Base-by-base conservation (phyloP, 2,888 invertebrate species). In the Psylliodes chrysocephalus region DNA sequence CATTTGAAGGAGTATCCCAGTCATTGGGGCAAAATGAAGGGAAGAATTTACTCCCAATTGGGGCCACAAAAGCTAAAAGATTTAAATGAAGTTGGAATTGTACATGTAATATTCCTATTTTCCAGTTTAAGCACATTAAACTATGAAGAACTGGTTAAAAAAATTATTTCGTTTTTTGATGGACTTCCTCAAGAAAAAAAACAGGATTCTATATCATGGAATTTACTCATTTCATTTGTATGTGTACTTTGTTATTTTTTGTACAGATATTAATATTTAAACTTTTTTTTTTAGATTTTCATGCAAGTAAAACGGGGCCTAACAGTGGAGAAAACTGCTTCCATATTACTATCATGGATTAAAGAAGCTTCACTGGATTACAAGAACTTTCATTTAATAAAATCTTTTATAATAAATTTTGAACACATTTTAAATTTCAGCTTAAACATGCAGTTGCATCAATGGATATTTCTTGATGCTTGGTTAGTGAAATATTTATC, bases 21-120 rank as follows among this genome's bases (percentile, higher is more conserved):
- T 35, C 81, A 82, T 57, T 82, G 82, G 82, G 74, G 73, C 1
- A 81, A 81, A 71, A 74, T 82, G 33, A 79, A 80, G 63, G 82
- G 82, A 1, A 64, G 82, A 53, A 80, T 82, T 66, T 82, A 80
- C 70, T 81, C 81, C 1, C 80, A 80, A 64, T 70, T 82, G n/a
- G 78, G 80, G 2, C 76, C 78, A 5, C 77, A 78, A 42, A 82
- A 81, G 72, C 67, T 81, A 17, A 78, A 75, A 12, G 78, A 78
- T 62, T 74, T 82, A 22, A 76, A 73, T 14, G 75, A 78, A 40
- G 69, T 69, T 38, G 81, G 81, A 10, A 60, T 81, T 5, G 77
- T 70, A 19, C 78, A 79, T 68, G 75, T 82, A 15, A 70, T 77
- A 46, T 46, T 79, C 12, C 66, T 82, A 44, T 81, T 78, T 63